Evolutionary conservation across 2,113 vertebrate species (phyloP).

Genomic region (Chionodraco myersi): DNA sequence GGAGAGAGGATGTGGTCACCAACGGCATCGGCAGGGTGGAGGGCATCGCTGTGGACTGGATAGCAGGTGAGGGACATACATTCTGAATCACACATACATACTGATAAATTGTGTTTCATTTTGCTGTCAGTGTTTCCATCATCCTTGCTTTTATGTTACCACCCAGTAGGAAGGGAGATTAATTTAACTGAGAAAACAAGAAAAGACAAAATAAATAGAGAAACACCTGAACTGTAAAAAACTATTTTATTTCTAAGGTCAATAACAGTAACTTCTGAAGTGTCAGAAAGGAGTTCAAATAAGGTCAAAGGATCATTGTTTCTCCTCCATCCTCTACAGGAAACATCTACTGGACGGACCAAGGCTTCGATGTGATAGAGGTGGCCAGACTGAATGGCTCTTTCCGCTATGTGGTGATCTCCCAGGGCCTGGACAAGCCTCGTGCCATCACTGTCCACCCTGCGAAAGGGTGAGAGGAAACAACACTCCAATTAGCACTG

Average conservation of each 20-base stretch:
- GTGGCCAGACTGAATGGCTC: conserved; percentile 96
- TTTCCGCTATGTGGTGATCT: conserved; percentile 97
- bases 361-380: conserved; percentile 98
- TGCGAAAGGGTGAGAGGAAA: conserved; percentile 89
- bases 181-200: background rate
- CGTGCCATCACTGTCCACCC: conserved; percentile 96
- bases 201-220: background rate
- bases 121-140: background rate
- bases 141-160: background rate
- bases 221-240: background rate
- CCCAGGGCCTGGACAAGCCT: conserved; percentile 96
- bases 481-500: background rate
- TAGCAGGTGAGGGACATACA: conserved; percentile 85
- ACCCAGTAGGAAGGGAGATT: background rate
- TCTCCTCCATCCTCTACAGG: conserved; percentile 76
- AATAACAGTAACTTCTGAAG: background rate
- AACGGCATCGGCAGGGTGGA: conserved; percentile 97
- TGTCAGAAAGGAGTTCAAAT: background rate
- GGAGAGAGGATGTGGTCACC: conserved; percentile 96
- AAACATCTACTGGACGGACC: conserved; percentile 99
- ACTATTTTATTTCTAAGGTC: background rate
- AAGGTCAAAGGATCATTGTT: background rate
- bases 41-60: conserved; percentile 97
- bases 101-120: background rate
- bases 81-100: too few relatives aligned